Evolutionary conservation across 1,140 invertebrate genomes (phyloP).

Genomic region (Sitobion miscanthi): DNA sequence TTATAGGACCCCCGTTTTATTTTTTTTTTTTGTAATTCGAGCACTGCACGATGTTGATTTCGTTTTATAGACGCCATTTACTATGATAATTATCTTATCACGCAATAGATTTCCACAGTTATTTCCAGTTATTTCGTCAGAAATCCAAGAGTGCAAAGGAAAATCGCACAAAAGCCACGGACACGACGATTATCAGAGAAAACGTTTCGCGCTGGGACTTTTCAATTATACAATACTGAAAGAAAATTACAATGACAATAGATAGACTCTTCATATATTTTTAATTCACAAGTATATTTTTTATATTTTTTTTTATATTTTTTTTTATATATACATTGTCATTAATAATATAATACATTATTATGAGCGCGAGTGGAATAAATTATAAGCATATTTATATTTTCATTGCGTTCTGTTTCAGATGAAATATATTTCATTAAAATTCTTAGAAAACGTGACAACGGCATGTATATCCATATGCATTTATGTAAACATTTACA

Average conservation of each 20-base stretch:
- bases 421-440: background rate
- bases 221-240: background rate
- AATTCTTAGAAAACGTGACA: slow-evolving; percentile 10
- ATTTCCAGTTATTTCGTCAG: background rate
- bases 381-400: background rate
- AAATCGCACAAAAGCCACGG: background rate
- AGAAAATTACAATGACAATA: slow-evolving; percentile 24
- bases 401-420: background rate
- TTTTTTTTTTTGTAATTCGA: too few relatives aligned
- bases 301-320: background rate
- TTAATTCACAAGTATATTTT: background rate
- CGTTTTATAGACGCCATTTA: background rate
- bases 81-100: background rate
- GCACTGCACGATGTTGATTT: background rate
- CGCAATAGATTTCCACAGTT: background rate
- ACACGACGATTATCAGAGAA: background rate
- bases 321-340: too few relatives aligned
- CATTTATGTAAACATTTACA: too few relatives aligned
- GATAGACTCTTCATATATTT: background rate
- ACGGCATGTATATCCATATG: background rate
- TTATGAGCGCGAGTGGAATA: background rate
- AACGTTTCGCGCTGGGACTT: background rate
- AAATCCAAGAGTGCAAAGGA: background rate
- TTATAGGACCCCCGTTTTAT: too few relatives aligned
- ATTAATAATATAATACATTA: background rate